Conservation (phyloP, 2,797 vertebrate genomes). For the Allochrocebus solatus region DNA sequence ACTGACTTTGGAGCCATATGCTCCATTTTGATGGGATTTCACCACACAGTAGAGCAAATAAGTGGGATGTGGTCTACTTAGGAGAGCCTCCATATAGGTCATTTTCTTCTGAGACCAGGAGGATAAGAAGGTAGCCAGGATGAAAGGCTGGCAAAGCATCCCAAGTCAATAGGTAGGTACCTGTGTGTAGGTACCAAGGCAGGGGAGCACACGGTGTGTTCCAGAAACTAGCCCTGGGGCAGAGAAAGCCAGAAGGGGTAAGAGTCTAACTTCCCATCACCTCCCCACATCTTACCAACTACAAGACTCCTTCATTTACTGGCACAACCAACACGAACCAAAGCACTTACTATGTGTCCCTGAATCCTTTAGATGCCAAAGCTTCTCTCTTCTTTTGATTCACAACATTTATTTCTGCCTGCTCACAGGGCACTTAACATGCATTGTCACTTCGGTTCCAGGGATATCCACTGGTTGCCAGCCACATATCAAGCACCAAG, state of each 20-base stretch:
- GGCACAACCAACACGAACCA: background rate
- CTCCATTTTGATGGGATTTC: background rate
- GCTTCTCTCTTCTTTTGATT: background rate
- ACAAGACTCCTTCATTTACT: background rate
- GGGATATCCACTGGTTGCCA: background rate
- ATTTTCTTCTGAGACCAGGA: background rate
- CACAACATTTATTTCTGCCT: background rate
- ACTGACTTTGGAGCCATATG: background rate
- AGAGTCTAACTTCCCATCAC: background rate
- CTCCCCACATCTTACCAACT: background rate
- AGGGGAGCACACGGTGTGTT: background rate
- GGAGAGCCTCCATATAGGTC: background rate
- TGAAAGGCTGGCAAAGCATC: background rate
- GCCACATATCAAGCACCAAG: background rate
- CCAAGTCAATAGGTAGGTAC: background rate
- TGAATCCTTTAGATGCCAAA: background rate
- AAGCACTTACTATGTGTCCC: background rate
- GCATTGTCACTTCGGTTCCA: background rate
- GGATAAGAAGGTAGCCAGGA: background rate
- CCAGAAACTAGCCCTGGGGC: background rate
- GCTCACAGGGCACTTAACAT: background rate
- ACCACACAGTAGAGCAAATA: background rate
- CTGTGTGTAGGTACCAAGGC: background rate
- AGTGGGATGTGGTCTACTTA: background rate
- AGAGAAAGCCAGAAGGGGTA: background rate